Conservation (phyloP, 1,140 invertebrate genomes). For the Zaprionus lachaisei region DNA sequence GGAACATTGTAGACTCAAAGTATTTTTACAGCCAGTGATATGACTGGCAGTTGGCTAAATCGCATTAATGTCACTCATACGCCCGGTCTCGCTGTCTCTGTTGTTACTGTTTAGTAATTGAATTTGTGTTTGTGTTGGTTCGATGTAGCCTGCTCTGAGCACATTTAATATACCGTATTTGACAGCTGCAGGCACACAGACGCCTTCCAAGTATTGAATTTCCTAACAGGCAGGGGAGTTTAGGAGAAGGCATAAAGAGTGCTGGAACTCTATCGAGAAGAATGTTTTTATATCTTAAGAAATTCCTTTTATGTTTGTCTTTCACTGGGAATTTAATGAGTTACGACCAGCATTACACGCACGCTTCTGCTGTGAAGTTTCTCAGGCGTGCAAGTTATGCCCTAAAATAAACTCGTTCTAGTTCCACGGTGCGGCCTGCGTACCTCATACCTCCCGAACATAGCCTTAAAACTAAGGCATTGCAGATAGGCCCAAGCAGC, state of each 20-base stretch:
- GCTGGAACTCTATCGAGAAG: slow-evolving; percentile 24
- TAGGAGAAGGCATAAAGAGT: background rate
- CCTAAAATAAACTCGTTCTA: no score
- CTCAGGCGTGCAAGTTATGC: background rate
- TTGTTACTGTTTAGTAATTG: slow-evolving; percentile 67
- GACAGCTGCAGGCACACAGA: slow-evolving; percentile 4
- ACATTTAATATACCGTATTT: slow-evolving; percentile 68
- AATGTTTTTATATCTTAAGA: slow-evolving; percentile 33
- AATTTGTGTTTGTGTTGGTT: slow-evolving; percentile 79
- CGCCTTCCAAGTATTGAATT: slow-evolving; percentile 19
- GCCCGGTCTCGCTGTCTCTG: slow-evolving; percentile 27
- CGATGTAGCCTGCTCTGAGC: slow-evolving; percentile 56
- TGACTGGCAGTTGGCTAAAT: slow-evolving; percentile 71
- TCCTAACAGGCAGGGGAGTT: background rate
- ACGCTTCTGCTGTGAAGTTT: background rate
- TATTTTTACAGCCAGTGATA: slow-evolving; percentile 42
- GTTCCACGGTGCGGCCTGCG: background rate
- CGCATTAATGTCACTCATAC: slow-evolving; percentile 75
- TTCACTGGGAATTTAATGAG: slow-evolving; percentile 52
- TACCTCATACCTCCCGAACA: slow-evolving; percentile 14
- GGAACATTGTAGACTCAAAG: slow-evolving; percentile 13
- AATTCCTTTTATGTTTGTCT: slow-evolving; percentile 46
- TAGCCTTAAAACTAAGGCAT: no score
- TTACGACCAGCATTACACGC: slow-evolving; percentile 32
- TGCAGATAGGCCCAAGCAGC: no score